Conservation (phyloP, 2,797 vertebrate species). For the Tenualosa ilisha region DNA sequence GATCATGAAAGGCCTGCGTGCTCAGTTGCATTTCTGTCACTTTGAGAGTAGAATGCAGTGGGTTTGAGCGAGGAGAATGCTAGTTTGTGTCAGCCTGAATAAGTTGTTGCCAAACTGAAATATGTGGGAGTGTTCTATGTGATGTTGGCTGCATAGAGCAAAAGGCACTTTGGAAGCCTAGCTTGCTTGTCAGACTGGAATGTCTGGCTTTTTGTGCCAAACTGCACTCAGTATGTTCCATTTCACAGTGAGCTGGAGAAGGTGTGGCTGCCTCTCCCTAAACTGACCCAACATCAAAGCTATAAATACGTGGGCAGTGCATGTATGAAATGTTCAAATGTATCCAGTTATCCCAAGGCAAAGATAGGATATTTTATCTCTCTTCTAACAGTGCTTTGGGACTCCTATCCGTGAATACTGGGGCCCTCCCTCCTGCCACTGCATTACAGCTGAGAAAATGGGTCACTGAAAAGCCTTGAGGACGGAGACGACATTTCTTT, state of each 20-base stretch:
- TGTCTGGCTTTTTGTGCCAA: conserved; percentile 39
- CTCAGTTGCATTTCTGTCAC: not conserved
- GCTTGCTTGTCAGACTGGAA: conserved; percentile 47
- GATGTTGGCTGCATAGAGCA: conserved; percentile 20
- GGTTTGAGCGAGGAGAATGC: not conserved
- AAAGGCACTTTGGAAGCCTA: not conserved
- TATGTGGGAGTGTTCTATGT: conserved; percentile 24
- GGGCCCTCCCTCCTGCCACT: not conserved
- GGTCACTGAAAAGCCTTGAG: not conserved
- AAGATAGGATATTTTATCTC: conserved; percentile 21
- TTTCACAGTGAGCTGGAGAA: conserved; percentile 38
- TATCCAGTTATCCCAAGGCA: not conserved
- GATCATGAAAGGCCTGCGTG: not conserved
- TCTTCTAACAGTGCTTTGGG: not conserved
- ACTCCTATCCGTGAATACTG: not conserved
- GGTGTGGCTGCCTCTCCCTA: not conserved
- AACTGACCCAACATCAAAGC: not conserved
- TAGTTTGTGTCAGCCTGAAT: not conserved
- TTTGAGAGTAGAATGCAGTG: conserved; percentile 16
- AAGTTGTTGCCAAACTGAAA: not conserved
- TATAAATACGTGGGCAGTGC: not conserved
- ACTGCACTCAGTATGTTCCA: conserved; percentile 17
- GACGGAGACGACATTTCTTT: conserved; percentile 12
- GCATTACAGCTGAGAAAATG: not conserved
- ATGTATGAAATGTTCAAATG: not conserved